Evolutionary conservation across 2,888 invertebrate species (phyloP).

Genomic region (Volucella inflata): DNA sequence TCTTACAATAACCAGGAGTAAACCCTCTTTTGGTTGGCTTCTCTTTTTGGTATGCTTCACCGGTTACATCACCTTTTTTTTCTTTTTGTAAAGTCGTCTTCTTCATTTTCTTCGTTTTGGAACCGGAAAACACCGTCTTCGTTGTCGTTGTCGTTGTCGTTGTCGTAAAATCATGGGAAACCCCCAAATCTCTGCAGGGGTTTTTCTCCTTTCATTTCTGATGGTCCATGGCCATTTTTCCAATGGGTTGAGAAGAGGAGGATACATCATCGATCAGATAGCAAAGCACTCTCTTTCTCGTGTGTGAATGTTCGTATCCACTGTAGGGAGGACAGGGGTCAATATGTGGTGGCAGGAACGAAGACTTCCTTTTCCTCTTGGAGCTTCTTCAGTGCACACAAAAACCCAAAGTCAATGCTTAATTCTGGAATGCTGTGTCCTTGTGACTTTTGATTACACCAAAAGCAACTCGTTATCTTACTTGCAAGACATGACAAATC

Average conservation of each 20-base stretch:
- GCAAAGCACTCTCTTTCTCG: conserved; percentile 29
- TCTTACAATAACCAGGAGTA: conserved; percentile 60
- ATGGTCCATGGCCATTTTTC: too few species aligned
- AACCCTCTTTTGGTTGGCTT: conserved; percentile 57
- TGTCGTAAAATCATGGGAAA: conserved; percentile 57
- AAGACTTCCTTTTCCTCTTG: conserved; percentile 48
- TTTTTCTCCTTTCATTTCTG: neutral
- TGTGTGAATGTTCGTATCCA: conserved; percentile 8
- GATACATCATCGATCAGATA: conserved; percentile 57
- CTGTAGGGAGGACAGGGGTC: conserved; percentile 2
- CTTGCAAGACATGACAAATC: conserved; percentile 73
- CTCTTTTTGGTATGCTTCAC: conserved; percentile 61
- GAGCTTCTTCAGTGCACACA: conserved; percentile 35
- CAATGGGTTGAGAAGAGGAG: neutral
- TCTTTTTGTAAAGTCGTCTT: too few species aligned
- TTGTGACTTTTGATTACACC: conserved; percentile 75
- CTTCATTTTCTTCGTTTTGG: neutral
- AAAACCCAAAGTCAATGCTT: conserved; percentile 53
- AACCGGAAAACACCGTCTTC: conserved; percentile 65
- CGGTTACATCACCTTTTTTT: conserved; percentile 67
- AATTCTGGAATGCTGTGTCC: conserved; percentile 69
- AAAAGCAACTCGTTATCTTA: conserved; percentile 73
- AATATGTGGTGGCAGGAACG: conserved; percentile 22
- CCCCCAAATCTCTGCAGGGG: conserved; percentile 26
- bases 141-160: conserved; percentile 55